phyloP scores from a whole-genome alignment of 2,797 vertebrate species.

The Brachyalestes nurse region DNA sequence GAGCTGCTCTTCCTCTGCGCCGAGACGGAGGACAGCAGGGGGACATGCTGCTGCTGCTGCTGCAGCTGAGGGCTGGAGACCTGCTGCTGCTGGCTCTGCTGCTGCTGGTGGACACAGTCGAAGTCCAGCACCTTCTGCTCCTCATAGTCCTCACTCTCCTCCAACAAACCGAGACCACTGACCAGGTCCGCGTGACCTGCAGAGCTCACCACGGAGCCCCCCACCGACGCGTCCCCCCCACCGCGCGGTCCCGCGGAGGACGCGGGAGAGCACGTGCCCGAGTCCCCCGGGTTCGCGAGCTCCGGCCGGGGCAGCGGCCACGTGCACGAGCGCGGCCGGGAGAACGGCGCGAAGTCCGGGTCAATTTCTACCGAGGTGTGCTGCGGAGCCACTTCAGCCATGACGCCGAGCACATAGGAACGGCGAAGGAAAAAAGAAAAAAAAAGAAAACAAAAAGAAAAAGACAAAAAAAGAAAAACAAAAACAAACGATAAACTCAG shows the following conservation, averaged over 20 bases:
- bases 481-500: too few species aligned
- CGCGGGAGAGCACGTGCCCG: conserved; percentile 90
- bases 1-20: conserved; percentile 93
- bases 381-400: conserved; percentile 89
- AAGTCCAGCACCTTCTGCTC: conserved; percentile 78
- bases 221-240: conserved; percentile 65
- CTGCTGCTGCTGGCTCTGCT: conserved; percentile 73
- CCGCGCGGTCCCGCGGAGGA: conserved; percentile 80
- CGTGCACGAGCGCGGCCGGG: conserved; percentile 94
- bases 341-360: conserved; percentile 95
- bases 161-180: conserved; percentile 87
- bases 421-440: conserved; percentile 25
- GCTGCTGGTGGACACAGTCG: conserved; percentile 79
- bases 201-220: conserved; percentile 69
- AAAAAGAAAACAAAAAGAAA: conserved; percentile 27
- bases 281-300: conserved; percentile 87
- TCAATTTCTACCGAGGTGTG: conserved; percentile 90
- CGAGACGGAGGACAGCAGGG: conserved; percentile 82
- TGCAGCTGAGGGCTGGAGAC: conserved; percentile 71
- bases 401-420: conserved; percentile 62
- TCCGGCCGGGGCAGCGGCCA: conserved; percentile 96
- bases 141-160: conserved; percentile 88
- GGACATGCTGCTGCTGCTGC: conserved; percentile 77
- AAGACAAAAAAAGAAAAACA: conserved; percentile 34
- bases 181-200: conserved; percentile 82